Evolutionary conservation across 2,797 vertebrate species (phyloP), one percentile per base, ranked within the genome.

Genomic region (Urophycis tenuis): DNA sequence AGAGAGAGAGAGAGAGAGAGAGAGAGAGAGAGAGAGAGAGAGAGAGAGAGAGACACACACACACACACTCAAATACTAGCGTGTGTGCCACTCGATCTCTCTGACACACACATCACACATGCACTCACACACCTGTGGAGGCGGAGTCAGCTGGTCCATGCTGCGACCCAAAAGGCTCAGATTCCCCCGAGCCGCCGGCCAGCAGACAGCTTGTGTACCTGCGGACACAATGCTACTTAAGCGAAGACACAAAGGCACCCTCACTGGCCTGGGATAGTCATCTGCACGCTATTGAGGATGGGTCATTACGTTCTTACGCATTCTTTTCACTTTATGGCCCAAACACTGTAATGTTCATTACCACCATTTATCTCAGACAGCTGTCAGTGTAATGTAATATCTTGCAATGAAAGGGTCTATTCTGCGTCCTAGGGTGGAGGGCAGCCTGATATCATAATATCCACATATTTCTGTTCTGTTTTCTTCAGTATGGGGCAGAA

Each of bases 251-350:
- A 25, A 29, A 64, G 29, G 53, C 53, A 10, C 53, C n/a, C 53
- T 64, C n/a, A 64, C 53, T 25, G n/a, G 7, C 53, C n/a, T 5
- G 29, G 9, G 53, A 64, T 64, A 64, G 53, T 25, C 53, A 64
- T 64, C 53, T 64, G 53, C n/a, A 29, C 29, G 53, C 53, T 64
- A 64, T 64, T 64, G 53, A 64, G n/a, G 8, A 64, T 9, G 29
- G 53, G 53, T 10, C 53, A 64, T 64, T 64, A 64, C 53, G 29
- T 64, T 29, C n/a, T 29, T 25, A 64, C 3, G 53, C n/a, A 25
- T 64, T 29, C 9, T 64, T n/a, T 64, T 64, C 53, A n/a, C 53
- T 64, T 64, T 64, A 64, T 64, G 53, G 53, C n/a, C n/a, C 53
- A 29, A 64, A 64, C 53, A 64, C 53, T 64, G 29, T 8, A 25